Evolutionary conservation across 2,888 invertebrate species (phyloP).

Genomic region (Morpho achilles): DNA sequence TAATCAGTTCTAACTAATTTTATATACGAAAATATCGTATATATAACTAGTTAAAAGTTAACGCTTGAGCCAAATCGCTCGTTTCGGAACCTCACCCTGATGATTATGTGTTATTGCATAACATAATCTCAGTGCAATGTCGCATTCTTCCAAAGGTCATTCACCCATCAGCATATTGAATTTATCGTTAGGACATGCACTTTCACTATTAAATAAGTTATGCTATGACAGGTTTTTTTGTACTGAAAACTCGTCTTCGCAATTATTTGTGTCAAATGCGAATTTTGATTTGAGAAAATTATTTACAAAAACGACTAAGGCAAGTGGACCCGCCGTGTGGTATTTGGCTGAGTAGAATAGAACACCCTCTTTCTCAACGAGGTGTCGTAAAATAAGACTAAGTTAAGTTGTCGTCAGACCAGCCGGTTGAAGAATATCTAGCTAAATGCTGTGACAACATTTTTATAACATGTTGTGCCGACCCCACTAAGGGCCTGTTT

Average conservation of each 20-base stretch:
- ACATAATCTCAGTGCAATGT: slow-evolving; percentile 28
- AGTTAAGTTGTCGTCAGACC: no score
- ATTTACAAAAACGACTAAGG: no score
- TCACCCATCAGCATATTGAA: slow-evolving; percentile 22
- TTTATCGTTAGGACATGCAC: slow-evolving; percentile 17
- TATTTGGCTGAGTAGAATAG: no score
- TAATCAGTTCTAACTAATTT: no score
- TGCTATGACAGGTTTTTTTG: background rate
- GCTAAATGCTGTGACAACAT: no score
- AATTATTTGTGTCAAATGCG: background rate
- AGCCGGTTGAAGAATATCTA: no score
- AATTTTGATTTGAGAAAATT: no score
- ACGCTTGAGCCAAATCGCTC: background rate
- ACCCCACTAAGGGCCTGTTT: no score
- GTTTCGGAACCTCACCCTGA: slow-evolving; percentile 1
- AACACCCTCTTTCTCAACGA: no score
- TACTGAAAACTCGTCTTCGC: background rate
- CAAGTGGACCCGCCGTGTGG: no score
- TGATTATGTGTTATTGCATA: slow-evolving; percentile 24
- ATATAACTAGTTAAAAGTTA: background rate
- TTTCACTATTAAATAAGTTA: slow-evolving; percentile 23
- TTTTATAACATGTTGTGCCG: no score
- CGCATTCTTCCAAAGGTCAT: slow-evolving; percentile 29
- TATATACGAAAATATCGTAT: background rate
- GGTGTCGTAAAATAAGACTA: no score